Evolutionary conservation across 2,113 vertebrate species (phyloP), one percentile per base, ranked within the genome.

Genomic region (Thalassarche chlororhynchos): DNA sequence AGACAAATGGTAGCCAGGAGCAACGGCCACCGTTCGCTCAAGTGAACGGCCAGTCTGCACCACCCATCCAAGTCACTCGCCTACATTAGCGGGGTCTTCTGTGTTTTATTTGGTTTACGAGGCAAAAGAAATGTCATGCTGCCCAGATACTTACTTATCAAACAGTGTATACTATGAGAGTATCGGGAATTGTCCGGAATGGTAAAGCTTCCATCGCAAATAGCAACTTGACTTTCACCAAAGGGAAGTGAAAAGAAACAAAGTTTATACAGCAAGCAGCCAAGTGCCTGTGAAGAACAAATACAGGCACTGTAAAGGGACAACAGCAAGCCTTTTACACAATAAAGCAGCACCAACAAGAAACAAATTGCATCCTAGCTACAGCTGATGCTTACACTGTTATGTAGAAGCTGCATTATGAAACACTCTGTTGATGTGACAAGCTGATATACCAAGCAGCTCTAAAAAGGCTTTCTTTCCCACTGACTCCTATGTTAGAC

Each of bases 181-280:
- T 99, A 99, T 19, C 99, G 99, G 58, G 99, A 99, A 98, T 98
- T 98, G 87, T 99, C 99, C 8, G 99, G 99, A 98, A 99, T 97
- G 24, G 99, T 99, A 87, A 99, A 99, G 97, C 98, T 99, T 95
- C 99, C 99, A 17, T 99, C 99, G 46, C 99, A 99, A 97, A 99
- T 99, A 96, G 99, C 99, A 70, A 99, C 99, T 97, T 99, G 99
- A 98, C 99, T 99, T 98, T 99, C 99, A 97, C 99, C 99, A 95
- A 99, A 99, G 62, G 99, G 99, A 98, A 99, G 99, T 2, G 99
- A 95, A 96, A 99, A 99, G 99, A 99, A 99, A 98, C 99, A 99
- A 93, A 99, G 99, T 98, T 99, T 99, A 98, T 99, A 99, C 88
- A 99, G 99, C 98, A 99, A 99, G 98, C 99, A 99, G 96, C 99